phyloP scores from a whole-genome alignment of 2,113 vertebrate species.

The Zootoca vivipara region DNA sequence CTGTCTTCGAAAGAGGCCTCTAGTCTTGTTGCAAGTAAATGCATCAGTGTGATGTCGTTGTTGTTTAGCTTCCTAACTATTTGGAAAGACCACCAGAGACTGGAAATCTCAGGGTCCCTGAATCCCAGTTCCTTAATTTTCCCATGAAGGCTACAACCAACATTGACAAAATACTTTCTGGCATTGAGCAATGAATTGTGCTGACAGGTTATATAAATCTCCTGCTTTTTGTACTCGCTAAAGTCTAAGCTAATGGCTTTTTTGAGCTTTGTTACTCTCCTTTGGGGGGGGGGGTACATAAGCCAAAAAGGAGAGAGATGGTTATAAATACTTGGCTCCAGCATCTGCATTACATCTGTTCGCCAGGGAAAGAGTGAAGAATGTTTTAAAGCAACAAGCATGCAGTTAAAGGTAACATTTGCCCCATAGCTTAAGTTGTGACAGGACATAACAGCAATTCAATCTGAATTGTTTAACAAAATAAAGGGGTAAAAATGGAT shows the following conservation, averaged over 20 bases:
- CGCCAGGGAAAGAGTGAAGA: constrained; percentile 58
- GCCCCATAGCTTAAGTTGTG: background rate
- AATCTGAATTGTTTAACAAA: background rate
- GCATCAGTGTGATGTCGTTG: background rate
- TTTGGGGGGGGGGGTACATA: constrained; percentile 40
- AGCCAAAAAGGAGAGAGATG: constrained; percentile 62
- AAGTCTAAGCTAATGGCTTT: constrained; percentile 61
- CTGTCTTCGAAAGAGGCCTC: background rate
- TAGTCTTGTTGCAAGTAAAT: background rate
- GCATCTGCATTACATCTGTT: constrained; percentile 56
- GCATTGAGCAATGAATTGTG: constrained; percentile 52
- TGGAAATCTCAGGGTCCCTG: constrained; percentile 9
- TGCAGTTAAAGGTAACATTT: constrained; percentile 41
- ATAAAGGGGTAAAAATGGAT: background rate
- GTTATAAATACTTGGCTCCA: constrained; percentile 68
- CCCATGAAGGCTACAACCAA: constrained; percentile 40
- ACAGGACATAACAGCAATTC: background rate
- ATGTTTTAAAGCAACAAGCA: constrained; percentile 50
- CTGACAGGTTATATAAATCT: constrained; percentile 55
- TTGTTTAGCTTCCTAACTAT: background rate
- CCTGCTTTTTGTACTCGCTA: constrained; percentile 53
- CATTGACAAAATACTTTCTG: constrained; percentile 47
- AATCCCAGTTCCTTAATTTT: constrained; percentile 40
- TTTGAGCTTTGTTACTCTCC: constrained; percentile 61
- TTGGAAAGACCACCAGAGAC: constrained; percentile 24